Evolutionary conservation across 2,888 invertebrate species (phyloP), one percentile per base, ranked within the genome.

Genomic region (Matsumyia berberina): DNA sequence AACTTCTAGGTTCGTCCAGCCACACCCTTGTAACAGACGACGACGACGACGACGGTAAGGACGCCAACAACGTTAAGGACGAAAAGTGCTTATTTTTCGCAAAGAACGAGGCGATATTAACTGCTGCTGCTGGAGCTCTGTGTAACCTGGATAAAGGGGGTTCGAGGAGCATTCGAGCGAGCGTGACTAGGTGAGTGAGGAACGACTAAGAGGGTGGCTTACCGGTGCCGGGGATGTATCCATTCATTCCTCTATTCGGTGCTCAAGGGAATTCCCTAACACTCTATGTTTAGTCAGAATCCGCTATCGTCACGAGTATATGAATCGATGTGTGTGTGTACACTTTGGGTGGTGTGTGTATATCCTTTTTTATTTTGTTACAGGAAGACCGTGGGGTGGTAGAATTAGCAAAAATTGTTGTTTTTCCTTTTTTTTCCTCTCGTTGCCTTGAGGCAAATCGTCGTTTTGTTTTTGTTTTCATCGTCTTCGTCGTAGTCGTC

Each of bases 181-280:
- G 46, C 49, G 73, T 58, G 66, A 73, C 62, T 79, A 55, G 58
- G 66, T 51, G 64, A 35, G 19, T 37, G 37, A 57, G 55, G n/a
- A n/a, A n/a, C n/a, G n/a, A n/a, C n/a, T n/a, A n/a, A n/a, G n/a
- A 24, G 24, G 49, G 60, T 67, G 46, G 44, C 44, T 15, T 17
- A 70, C 24, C 24, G 55, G 49, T 60, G 39, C 53, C 31, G 55
- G 55, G 44, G 57, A 81, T 62, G 73, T 69, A 42, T 62, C 64
- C 76, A 42, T 19, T 51, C 17, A n/a, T 46, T 53, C 37, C 19
- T 19, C 62, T 51, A 39, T 49, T 46, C 33, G 39, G 24, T 17
- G 78, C 85, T 74, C 70, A 15, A 80, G 85, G 85, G 80, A 80
- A 85, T 85, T 80, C 80, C 74, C 83, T 57, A 62, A 83, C 83